phyloP scores from a whole-genome alignment of 2,888 invertebrate species.

The Bugulina stolonifera region DNA sequence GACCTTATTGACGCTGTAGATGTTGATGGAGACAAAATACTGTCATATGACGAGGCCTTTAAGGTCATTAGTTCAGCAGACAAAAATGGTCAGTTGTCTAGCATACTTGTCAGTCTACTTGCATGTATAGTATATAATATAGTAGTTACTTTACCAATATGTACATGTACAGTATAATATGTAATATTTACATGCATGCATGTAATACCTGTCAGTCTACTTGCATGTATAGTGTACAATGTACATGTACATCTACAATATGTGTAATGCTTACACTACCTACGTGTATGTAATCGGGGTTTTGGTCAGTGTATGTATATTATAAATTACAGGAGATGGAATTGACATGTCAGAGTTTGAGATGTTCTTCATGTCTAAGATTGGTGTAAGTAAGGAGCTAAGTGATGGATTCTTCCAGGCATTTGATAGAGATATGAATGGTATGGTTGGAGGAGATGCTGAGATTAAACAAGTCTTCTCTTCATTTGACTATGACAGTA shows the following conservation, averaged over 20 bases:
- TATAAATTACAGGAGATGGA: neutral
- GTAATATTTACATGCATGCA: too few relatives aligned
- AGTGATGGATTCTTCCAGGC: neutral
- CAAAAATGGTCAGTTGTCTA: neutral
- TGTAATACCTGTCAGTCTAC: too few relatives aligned
- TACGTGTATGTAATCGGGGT: too few relatives aligned
- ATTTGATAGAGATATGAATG: neutral
- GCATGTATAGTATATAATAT: too few relatives aligned
- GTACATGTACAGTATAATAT: too few relatives aligned
- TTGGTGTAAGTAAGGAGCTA: neutral
- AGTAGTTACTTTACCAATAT: too few relatives aligned
- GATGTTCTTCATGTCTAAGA: neutral
- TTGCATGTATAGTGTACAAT: too few relatives aligned
- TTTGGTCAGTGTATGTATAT: neutral
- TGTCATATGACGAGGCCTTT: neutral
- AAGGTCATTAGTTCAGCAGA: neutral
- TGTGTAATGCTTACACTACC: too few relatives aligned
- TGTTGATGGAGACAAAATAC: slow-evolving; percentile 8
- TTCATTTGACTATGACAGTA: slow-evolving; percentile 1
- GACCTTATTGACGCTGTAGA: neutral
- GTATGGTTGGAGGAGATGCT: neutral
- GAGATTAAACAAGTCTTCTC: neutral
- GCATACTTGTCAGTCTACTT: too few relatives aligned
- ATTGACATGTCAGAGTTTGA: neutral
- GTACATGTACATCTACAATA: too few relatives aligned